Percentiles rank a stretch among this genome's conserved stretches.
These are phyloP conservation scores for Acestrorhynchus altus DNA, from an alignment of 2,797 vertebrate species.

Conservation along the genomic window DNA sequence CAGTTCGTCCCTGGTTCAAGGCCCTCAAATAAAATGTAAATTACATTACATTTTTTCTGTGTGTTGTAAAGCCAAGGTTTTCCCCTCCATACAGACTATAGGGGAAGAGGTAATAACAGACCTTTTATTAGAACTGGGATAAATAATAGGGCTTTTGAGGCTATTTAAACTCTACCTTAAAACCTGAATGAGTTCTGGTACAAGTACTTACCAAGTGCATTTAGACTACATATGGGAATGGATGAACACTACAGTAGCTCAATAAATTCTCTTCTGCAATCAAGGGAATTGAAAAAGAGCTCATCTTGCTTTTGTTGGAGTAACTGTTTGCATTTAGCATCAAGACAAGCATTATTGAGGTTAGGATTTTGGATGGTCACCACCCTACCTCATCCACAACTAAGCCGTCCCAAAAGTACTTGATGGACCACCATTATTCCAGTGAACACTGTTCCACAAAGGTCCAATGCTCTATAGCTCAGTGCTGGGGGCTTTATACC, in stretches of 20 bases:
- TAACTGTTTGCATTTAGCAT: too few relatives aligned
- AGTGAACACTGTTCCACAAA: too few relatives aligned
- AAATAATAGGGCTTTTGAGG: conserved; percentile 71
- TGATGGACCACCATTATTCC: too few relatives aligned
- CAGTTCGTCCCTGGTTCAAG: conserved; percentile 71
- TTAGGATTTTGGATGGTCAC: too few relatives aligned
- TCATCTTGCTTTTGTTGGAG: too few relatives aligned
- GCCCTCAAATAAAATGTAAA: conserved; percentile 68
- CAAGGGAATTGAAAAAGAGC: too few relatives aligned
- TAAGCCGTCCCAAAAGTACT: too few relatives aligned
- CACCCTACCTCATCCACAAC: too few relatives aligned
- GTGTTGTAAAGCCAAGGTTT: conserved; percentile 64
- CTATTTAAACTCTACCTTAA: conserved; percentile 61
- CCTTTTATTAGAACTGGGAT: conserved; percentile 64
- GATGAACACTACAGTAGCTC: conserved; percentile 19
- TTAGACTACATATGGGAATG: conserved; percentile 8
- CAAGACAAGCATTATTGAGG: too few relatives aligned
- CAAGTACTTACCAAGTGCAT: conserved; percentile 58
- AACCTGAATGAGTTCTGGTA: conserved; percentile 51
- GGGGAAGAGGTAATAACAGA: conserved; percentile 65
- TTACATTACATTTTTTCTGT: conserved; percentile 65
- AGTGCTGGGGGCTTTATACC: too few relatives aligned
- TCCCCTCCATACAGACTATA: conserved; percentile 47
- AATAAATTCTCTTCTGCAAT: conserved; percentile 27
- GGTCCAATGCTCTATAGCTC: too few relatives aligned